phyloP scores from a whole-genome alignment of 2,113 vertebrate species.

The Cinclus mexicanus region DNA sequence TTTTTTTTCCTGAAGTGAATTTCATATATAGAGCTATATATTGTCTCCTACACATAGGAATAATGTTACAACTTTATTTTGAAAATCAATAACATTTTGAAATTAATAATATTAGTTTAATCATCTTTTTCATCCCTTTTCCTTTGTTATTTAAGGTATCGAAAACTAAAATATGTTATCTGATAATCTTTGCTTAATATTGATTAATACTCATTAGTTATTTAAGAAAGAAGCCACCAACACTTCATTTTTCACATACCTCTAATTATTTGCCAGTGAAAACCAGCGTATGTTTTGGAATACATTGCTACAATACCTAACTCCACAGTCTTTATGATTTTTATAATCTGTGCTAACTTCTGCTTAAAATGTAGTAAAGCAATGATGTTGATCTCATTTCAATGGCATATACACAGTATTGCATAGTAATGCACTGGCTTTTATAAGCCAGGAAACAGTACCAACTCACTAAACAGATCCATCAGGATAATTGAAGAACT shows the following conservation, averaged over 20 bases:
- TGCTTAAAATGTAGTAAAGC: slow-evolving; percentile 67
- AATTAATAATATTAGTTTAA: background rate
- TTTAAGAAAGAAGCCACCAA: slow-evolving; percentile 26
- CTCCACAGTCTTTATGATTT: slow-evolving; percentile 47
- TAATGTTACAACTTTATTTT: background rate
- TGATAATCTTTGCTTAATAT: background rate
- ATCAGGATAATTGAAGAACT: slow-evolving; percentile 72
- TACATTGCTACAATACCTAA: background rate
- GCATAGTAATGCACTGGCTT: slow-evolving; percentile 60
- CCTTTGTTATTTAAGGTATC: background rate
- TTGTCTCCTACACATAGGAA: background rate
- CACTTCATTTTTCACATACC: background rate
- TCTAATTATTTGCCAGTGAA: background rate
- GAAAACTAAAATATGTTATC: background rate
- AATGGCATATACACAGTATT: slow-evolving; percentile 39
- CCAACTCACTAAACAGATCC: slow-evolving; percentile 67
- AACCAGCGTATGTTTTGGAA: background rate
- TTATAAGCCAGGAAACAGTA: slow-evolving; percentile 64
- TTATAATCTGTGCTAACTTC: slow-evolving; percentile 62
- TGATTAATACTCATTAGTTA: slow-evolving; percentile 23
- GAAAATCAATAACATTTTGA: background rate
- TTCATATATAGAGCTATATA: background rate
- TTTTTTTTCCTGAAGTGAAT: slow-evolving; percentile 37
- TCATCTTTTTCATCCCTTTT: background rate
- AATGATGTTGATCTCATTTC: slow-evolving; percentile 63